Percentiles rank a stretch among this genome's conserved stretches.
Conservation (phyloP, 2,797 vertebrate species). For the Pyrocephalus nanus region DNA sequence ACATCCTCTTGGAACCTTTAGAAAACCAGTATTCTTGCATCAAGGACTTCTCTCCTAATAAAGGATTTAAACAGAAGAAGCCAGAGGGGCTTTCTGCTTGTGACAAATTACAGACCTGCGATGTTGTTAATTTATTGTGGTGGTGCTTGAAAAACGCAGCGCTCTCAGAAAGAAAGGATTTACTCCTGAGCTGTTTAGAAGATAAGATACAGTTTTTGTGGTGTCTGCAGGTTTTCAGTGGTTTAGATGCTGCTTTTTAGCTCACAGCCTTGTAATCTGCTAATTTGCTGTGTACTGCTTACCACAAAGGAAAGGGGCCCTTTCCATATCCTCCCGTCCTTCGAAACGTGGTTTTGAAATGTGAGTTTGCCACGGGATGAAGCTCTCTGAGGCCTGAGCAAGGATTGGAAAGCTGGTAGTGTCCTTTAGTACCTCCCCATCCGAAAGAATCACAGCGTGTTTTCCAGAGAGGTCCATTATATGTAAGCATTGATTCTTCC, state of each 20-base stretch:
- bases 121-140: neutral
- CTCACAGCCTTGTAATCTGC: neutral
- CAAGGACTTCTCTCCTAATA: conserved; percentile 4
- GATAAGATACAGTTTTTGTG: neutral
- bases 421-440: neutral
- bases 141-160: neutral
- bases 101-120: neutral
- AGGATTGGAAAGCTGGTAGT: neutral
- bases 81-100: neutral
- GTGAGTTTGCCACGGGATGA: neutral
- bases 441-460: neutral
- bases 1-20: neutral
- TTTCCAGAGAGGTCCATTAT: neutral
- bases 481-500: neutral
- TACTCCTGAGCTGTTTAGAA: neutral
- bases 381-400: neutral
- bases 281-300: neutral
- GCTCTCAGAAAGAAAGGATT: neutral
- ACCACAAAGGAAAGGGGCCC: neutral
- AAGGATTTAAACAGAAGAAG: neutral
- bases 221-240: neutral
- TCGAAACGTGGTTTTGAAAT: accelerated
- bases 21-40: neutral
- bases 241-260: neutral
- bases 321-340: neutral